Evolutionary conservation across 2,888 invertebrate species (phyloP), one percentile per base, ranked within the genome.

Genomic region (Clusia tigrina): DNA sequence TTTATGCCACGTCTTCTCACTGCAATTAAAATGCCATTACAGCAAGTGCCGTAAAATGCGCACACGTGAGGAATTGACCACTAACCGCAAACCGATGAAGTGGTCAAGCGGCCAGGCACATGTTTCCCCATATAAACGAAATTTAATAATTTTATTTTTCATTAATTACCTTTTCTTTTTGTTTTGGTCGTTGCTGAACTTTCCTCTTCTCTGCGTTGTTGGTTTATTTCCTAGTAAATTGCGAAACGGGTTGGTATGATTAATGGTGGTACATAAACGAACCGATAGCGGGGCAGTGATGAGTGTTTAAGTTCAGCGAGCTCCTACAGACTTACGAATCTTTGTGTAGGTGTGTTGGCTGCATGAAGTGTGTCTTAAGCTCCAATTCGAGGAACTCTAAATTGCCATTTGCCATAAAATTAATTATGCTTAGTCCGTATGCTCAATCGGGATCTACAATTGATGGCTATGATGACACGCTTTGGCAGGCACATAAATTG

Each of bases 381-480:
- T 42, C n/a, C 15, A 42, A 10, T 42, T 42, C 42, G n/a, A 42
- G 42, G 42, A 42, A 42, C n/a, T 42, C n/a, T 15, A 3, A 42
- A 15, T n/a, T 42, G 42, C 10, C n/a, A 73, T 74, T 74, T 73
- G 75, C 71, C 77, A 73, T 74, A 77, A 74, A 75, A 75, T 75
- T 75, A 75, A 75, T 75, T 77, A 75, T 76, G 77, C 74, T 75
- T 73, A 77, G 77, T 75, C 71, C 74, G 77, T 75, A 75, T 75
- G n/a, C n/a, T 75, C 74, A 77, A 75, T 77, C 77, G 76, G 76
- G 74, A 74, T 74, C 74, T n/a, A n/a, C n/a, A n/a, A n/a, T n/a
- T n/a, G n/a, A n/a, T n/a, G n/a, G n/a, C n/a, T n/a, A n/a, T n/a
- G n/a, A n/a, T n/a, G n/a, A n/a, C n/a, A n/a, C n/a, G n/a, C n/a